phyloP scores from a whole-genome alignment of 2,113 vertebrate genomes.

The Leptobrachium leishanense region DNA sequence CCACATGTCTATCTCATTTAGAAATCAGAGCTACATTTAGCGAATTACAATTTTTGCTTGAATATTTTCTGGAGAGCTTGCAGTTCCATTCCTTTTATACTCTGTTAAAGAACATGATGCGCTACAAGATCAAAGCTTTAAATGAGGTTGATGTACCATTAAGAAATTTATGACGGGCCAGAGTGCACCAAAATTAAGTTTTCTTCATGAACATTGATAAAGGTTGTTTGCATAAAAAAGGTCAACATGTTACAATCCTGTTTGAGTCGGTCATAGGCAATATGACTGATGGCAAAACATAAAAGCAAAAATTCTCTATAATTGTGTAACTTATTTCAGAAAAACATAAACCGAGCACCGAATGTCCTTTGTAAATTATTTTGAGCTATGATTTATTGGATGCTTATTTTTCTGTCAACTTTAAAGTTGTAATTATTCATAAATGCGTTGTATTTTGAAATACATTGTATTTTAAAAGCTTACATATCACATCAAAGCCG shows the following conservation, averaged over 20 bases:
- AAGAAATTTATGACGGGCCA: neutral
- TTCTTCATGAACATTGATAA: neutral
- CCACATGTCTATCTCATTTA: no score
- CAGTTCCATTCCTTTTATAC: no score
- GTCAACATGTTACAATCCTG: neutral
- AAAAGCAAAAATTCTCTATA: slow-evolving; percentile 22
- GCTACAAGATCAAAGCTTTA: neutral
- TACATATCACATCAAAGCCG: slow-evolving; percentile 9
- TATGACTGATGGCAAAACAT: slow-evolving; percentile 15
- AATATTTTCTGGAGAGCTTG: no score
- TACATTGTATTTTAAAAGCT: slow-evolving; percentile 24
- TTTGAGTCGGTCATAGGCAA: neutral
- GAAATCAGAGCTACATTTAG: no score
- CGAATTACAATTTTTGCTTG: no score
- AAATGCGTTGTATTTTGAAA: slow-evolving; percentile 3
- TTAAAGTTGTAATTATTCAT: slow-evolving; percentile 15
- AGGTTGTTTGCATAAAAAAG: slow-evolving; percentile 17
- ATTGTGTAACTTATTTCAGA: slow-evolving; percentile 9
- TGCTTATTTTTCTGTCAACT: slow-evolving; percentile 10
- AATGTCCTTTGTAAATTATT: slow-evolving; percentile 10
- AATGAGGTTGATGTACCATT: slow-evolving; percentile 1
- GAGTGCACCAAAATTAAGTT: neutral
- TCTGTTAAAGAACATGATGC: neutral
- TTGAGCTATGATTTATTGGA: slow-evolving; percentile 17
- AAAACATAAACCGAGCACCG: slow-evolving; percentile 9